A percentile compares a stretch with the other conserved stretches of the same genome.
Evolutionary conservation across 2,113 vertebrate genomes (phyloP).

Genomic region (Petrocephalus microphthalmus): DNA sequence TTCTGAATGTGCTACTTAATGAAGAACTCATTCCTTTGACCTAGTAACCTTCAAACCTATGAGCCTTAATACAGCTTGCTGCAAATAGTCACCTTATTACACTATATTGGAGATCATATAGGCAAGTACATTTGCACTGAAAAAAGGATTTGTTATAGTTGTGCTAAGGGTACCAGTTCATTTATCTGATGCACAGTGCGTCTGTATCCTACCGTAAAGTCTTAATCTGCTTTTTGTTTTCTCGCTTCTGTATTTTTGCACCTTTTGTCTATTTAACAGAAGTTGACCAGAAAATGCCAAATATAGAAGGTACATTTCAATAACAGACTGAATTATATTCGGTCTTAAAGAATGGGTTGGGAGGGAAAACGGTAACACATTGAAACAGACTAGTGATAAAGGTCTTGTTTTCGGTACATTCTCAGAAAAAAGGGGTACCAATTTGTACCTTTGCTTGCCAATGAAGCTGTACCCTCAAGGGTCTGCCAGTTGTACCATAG

Average conservation of each 20-base stretch:
- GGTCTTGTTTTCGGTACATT: neutral
- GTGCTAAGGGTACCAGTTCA: slow-evolving; percentile 18
- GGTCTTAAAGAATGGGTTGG: neutral
- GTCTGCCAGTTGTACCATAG: too few relatives aligned
- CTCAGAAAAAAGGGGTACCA: too few relatives aligned
- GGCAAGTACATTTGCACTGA: neutral
- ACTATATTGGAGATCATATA: neutral
- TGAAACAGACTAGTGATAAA: neutral
- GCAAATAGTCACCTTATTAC: slow-evolving; percentile 8
- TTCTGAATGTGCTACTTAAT: neutral
- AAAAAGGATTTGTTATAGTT: neutral
- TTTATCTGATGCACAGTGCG: neutral
- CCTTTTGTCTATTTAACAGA: slow-evolving; percentile 9
- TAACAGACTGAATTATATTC: neutral
- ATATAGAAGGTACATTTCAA: slow-evolving; percentile 6
- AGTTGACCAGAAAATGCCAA: slow-evolving; percentile 3
- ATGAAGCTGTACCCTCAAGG: too few relatives aligned
- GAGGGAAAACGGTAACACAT: neutral
- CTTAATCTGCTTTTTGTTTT: slow-evolving; percentile 8
- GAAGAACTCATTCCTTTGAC: neutral
- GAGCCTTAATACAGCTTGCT: slow-evolving; percentile 13
- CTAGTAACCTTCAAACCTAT: neutral
- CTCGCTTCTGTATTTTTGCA: slow-evolving; percentile 11
- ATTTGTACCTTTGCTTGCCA: too few relatives aligned
- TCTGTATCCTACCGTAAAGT: slow-evolving; percentile 5